Base-by-base conservation (phyloP, 2,888 invertebrate genomes). In the Cerastoderma edule region DNA sequence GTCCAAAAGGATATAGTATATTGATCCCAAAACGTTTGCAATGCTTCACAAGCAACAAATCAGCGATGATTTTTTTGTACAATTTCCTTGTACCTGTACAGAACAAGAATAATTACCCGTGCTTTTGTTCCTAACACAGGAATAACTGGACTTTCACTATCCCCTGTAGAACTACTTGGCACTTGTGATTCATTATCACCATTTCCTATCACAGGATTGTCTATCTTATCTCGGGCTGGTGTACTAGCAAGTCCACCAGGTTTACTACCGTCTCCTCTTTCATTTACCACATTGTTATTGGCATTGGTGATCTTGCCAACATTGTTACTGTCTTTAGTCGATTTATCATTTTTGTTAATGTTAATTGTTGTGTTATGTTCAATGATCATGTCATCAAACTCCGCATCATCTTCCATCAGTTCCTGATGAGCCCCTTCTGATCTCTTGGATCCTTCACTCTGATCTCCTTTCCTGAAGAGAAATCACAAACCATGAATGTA, bases 361-460 rank as follows among this genome's bases (percentile, higher is more conserved):
- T 32, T 30, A 5, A 78, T 30, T 4, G 76, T 80, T 3, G 83
- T 77, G 19, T 80, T 69, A 63, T 83, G 71, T 56, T 84, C 78
- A 53, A 78, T 77, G 22, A 75, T 53, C 76, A 87, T 70, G 39
- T 85, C 83, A 57, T 83, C 83, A 69, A 83, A 78, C 33, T 83
- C 82, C 71, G 73, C 70, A 56, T 86, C 86, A 64, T 85, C 85
- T 28, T 86, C 75, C 81, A 85, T 82, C 46, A 84, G 30, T 28
- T 84, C 85, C 28, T 79, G 73, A 60, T 85, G 84, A 10, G 83
- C 83, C 53, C 74, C 75, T 2, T 73, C 80, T 13, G 83, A 63
- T 54, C 80, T 75, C 30, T 76, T 63, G 33, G 81, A 75, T 53
- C 76, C 70, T 19, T 69, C 56, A 8, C 39, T 13, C 1, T 70